These are phyloP conservation scores for Palaemon carinicauda DNA, from an alignment of 1,140 invertebrate species.

Conservation along the genomic window DNA sequence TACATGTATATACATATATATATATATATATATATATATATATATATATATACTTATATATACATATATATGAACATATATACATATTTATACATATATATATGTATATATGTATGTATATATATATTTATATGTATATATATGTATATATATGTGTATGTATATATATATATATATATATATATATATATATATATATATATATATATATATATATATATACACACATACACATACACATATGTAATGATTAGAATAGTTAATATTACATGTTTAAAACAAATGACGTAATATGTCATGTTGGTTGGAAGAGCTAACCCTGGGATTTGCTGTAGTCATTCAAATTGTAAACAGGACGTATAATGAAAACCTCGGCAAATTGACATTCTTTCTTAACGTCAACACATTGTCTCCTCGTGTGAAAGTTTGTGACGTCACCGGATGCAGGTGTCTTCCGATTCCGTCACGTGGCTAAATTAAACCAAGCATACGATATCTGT, in stretches of 20 bases:
- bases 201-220: background rate
- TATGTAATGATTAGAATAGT: background rate
- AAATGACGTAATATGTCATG: too few relatives aligned
- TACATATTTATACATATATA: background rate
- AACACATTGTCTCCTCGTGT: too few relatives aligned
- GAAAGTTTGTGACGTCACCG: too few relatives aligned
- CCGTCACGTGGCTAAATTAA: too few relatives aligned
- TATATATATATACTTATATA: background rate
- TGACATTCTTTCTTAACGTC: too few relatives aligned
- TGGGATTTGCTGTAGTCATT: too few relatives aligned
- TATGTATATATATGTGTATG: background rate
- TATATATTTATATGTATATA: background rate
- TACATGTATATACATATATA: background rate
- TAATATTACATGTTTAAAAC: too few relatives aligned
- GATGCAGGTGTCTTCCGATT: too few relatives aligned
- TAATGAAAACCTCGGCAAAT: too few relatives aligned
- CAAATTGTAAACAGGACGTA: too few relatives aligned
- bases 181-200: background rate
- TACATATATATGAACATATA: background rate
- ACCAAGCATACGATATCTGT: too few relatives aligned
- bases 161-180: background rate
- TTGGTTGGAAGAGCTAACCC: too few relatives aligned
- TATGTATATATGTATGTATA: background rate
- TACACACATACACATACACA: background rate
- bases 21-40: background rate